Conservation (phyloP, 1,140 invertebrate species). For the Drosophila bocqueti region DNA sequence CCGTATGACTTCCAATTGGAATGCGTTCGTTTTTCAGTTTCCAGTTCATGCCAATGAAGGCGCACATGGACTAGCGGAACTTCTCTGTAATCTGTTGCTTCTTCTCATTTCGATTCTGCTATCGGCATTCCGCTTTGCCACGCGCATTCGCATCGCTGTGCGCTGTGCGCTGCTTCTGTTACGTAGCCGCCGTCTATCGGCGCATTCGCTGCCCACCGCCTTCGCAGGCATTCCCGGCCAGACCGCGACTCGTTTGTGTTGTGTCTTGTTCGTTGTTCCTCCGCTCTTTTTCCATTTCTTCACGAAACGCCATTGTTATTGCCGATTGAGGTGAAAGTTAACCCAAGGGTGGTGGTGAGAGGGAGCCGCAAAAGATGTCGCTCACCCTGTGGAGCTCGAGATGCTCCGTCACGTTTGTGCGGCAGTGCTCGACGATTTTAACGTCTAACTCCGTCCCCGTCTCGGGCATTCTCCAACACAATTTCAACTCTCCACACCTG, state of each 20-base stretch:
- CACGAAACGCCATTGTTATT: conserved; percentile 4
- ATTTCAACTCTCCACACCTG: conserved; percentile 16
- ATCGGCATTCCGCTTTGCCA: conserved; percentile 24
- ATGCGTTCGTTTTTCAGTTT: neutral
- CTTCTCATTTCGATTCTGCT: conserved; percentile 2
- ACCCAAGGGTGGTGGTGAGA: neutral
- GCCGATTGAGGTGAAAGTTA: conserved; percentile 3
- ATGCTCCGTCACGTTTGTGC: conserved; percentile 63
- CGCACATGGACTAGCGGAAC: neutral
- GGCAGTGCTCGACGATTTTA: conserved; percentile 72
- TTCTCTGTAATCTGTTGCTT: neutral
- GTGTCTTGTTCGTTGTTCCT: conserved; percentile 21
- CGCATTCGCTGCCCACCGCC: conserved; percentile 32
- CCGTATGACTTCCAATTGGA: conserved; percentile 7
- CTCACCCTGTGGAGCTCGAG: conserved; percentile 71
- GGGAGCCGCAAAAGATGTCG: conserved; percentile 48
- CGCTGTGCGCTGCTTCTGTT: conserved; percentile 54
- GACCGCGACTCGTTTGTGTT: conserved; percentile 48
- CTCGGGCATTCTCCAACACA: conserved; percentile 23
- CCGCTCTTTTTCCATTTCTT: conserved; percentile 11
- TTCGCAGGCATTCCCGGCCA: conserved; percentile 60
- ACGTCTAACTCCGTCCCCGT: conserved; percentile 34
- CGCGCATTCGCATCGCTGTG: conserved; percentile 52
- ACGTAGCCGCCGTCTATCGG: conserved; percentile 62
- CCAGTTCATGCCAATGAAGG: conserved; percentile 5